phyloP scores from a whole-genome alignment of 2,113 vertebrate species.

The Pelusios castaneus region DNA sequence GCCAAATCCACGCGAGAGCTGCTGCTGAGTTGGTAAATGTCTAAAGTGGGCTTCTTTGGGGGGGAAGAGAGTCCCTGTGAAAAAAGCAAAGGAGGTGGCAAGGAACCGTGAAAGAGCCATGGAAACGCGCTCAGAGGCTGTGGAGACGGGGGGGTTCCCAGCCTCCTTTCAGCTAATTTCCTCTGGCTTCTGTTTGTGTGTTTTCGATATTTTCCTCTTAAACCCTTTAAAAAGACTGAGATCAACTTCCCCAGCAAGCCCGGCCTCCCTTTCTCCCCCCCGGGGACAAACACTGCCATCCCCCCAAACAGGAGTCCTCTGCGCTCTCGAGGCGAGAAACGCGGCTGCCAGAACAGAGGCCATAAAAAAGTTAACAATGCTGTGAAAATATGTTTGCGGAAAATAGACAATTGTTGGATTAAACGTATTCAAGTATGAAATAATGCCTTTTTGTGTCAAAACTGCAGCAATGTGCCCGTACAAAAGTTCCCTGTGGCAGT shows the following conservation, averaged over 20 bases:
- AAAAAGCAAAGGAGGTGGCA: neutral
- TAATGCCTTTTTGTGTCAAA: constrained; percentile 99
- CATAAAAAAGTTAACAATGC: constrained; percentile 89
- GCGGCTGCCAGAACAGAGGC: constrained; percentile 66
- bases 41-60: neutral
- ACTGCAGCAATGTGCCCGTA: constrained; percentile 95
- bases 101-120: constrained; percentile 8
- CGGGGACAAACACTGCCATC: constrained; percentile 70
- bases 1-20: neutral
- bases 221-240: constrained; percentile 68
- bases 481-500: constrained; percentile 97
- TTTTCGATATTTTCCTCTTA: constrained; percentile 62
- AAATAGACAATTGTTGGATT: constrained; percentile 99
- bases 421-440: constrained; percentile 99
- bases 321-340: constrained; percentile 61
- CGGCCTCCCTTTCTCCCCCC: constrained; percentile 47
- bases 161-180: constrained; percentile 6
- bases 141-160: neutral
- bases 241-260: constrained; percentile 67
- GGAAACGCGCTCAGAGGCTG: neutral
- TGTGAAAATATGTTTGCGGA: constrained; percentile 99
- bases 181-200: constrained; percentile 28
- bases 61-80: neutral
- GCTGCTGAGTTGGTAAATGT: neutral
- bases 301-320: constrained; percentile 10